phyloP scores from a whole-genome alignment of 2,797 vertebrate genomes.

The Podarcis lilfordi region DNA sequence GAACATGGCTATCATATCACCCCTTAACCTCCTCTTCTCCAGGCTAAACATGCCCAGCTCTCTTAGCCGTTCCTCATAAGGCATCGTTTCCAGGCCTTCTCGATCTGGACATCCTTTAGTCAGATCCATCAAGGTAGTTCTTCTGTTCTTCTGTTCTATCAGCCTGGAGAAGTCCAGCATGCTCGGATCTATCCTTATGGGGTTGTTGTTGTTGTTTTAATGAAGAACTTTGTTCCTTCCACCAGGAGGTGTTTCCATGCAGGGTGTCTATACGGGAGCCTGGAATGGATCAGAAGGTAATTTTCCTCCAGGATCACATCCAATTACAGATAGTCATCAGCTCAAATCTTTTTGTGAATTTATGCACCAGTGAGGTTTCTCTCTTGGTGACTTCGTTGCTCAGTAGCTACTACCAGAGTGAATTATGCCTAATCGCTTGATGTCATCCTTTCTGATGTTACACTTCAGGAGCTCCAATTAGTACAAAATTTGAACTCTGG shows the following conservation, averaged over 20 bases:
- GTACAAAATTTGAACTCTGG: not conserved
- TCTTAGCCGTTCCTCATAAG: no score
- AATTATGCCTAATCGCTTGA: slow-evolving; percentile 18
- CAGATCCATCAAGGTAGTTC: no score
- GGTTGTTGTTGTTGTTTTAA: not conserved
- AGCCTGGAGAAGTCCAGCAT: not conserved
- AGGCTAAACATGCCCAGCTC: no score
- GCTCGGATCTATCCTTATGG: not conserved
- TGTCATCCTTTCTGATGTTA: not conserved
- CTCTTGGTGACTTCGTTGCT: not conserved
- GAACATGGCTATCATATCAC: no score
- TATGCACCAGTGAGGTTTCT: not conserved
- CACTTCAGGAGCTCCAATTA: slow-evolving; percentile 8
- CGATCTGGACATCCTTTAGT: no score
- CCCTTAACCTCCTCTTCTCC: no score
- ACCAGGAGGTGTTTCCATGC: not conserved
- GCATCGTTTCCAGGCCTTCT: no score
- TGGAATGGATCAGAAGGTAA: not conserved
- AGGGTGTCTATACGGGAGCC: not conserved
- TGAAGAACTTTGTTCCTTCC: not conserved
- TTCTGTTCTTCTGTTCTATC: not conserved
- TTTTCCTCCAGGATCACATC: not conserved
- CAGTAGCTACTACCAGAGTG: not conserved
- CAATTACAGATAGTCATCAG: not conserved
- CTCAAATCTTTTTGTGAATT: not conserved